These are phyloP conservation scores for Torymus aiolomorphi DNA, from an alignment of 2,888 invertebrate genomes.

Conservation along the genomic window DNA sequence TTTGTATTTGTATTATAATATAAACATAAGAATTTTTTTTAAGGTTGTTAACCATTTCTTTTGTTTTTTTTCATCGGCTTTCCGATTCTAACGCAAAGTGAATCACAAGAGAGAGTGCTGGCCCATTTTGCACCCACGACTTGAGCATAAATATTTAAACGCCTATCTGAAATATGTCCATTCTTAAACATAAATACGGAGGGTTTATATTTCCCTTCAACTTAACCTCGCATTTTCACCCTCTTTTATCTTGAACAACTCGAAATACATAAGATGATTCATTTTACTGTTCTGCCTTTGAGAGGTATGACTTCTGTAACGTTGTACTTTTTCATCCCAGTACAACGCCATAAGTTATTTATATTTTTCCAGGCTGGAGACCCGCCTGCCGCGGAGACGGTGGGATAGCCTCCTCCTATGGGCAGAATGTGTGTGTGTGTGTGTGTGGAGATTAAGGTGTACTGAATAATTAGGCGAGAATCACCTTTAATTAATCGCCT, in stretches of 20 bases:
- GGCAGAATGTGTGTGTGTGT: no score
- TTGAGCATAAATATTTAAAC: conserved; percentile 73
- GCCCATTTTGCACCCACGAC: conserved; percentile 61
- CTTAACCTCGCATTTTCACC: conserved; percentile 37
- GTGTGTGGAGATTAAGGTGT: no score
- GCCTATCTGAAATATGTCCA: conserved; percentile 75
- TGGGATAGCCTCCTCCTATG: no score
- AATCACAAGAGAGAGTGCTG: conserved; percentile 55
- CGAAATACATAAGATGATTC: conserved; percentile 35
- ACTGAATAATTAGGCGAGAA: no score
- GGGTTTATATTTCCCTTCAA: conserved; percentile 49
- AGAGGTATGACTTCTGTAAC: not conserved
- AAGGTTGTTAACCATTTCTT: no score
- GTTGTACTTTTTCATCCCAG: no score
- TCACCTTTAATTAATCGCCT: no score
- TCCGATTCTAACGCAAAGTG: conserved; percentile 45
- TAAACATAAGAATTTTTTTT: no score
- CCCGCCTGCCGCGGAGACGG: no score
- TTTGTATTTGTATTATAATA: no score
- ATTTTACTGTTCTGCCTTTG: conserved; percentile 6
- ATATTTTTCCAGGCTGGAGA: no score
- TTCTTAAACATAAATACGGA: conserved; percentile 73
- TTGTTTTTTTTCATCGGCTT: not conserved
- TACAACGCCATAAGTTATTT: no score
- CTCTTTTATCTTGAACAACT: conserved; percentile 37